These are phyloP conservation scores for Ephydatia muelleri DNA, from an alignment of 37 sponge, comb jelly and placozoan genomes.

Conservation along the genomic window DNA sequence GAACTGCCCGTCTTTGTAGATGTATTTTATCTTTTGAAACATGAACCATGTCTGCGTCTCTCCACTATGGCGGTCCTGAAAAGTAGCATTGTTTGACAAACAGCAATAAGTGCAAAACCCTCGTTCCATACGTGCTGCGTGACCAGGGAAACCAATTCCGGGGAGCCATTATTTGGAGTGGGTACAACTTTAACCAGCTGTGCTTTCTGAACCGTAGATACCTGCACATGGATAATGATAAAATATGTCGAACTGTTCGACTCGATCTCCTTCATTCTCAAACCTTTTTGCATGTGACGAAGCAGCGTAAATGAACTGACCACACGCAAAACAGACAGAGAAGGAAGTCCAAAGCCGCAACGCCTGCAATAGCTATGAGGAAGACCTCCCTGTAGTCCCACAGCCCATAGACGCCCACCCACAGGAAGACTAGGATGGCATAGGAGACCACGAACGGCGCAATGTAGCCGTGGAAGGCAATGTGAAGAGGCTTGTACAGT, in stretches of 20 bases:
- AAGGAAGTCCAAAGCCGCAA: constrained; percentile 69
- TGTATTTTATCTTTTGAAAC: constrained; percentile 94
- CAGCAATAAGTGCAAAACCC: neutral
- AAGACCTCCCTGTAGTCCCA: constrained; percentile 61
- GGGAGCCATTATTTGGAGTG: constrained; percentile 92
- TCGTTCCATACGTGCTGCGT: constrained; percentile 41
- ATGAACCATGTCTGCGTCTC: constrained; percentile 73
- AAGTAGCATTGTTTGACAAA: neutral
- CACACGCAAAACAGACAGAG: constrained; percentile 87
- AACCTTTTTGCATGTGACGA: constrained; percentile 75
- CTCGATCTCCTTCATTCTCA: neutral
- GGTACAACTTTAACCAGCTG: constrained; percentile 90
- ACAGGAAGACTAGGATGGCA: constrained; percentile 32
- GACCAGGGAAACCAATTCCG: constrained; percentile 73
- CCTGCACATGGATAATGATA: constrained; percentile 24
- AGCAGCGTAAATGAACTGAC: constrained; percentile 83
- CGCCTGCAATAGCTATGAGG: constrained; percentile 61
- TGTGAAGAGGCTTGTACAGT: constrained; percentile 56
- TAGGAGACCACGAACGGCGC: constrained; percentile 84
- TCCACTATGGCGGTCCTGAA: constrained; percentile 41
- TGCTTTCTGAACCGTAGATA: constrained; percentile 51
- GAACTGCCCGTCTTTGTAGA: constrained; percentile 60
- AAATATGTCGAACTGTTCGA: neutral
- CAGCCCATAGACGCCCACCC: constrained; percentile 45
- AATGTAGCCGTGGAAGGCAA: constrained; percentile 79